Evolutionary conservation across 1,140 invertebrate species (phyloP).

Genomic region (Medauroidea extradentata): DNA sequence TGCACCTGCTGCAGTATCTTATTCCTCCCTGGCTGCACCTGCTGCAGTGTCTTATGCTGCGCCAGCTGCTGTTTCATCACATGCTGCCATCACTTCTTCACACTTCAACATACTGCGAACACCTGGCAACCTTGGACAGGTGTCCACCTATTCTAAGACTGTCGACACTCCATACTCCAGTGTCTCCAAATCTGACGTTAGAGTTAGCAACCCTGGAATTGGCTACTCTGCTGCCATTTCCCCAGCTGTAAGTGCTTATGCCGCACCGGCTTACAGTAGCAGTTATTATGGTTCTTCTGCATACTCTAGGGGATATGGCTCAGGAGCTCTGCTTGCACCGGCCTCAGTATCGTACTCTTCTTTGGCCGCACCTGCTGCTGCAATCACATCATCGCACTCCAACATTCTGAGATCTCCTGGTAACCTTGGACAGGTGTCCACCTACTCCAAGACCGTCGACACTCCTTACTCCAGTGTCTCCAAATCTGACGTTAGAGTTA

Average conservation of each 20-base stretch:
- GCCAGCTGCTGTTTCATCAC: no score
- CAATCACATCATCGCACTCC: constrained; percentile 5
- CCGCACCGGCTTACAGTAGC: constrained; percentile 29
- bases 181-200: constrained; percentile 24
- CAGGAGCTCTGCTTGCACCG: background rate
- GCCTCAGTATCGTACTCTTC: constrained; percentile 6
- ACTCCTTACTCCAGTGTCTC: constrained; percentile 23
- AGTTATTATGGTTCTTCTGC: background rate
- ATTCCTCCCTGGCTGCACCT: constrained; percentile 1
- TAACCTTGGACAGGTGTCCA: constrained; percentile 5
- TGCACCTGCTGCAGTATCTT: constrained; percentile 15
- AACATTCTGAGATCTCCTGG: constrained; percentile 12
- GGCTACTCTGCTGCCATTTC: constrained; percentile 10
- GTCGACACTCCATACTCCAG: constrained; percentile 27
- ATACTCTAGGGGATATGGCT: background rate
- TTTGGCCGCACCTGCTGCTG: constrained; percentile 48
- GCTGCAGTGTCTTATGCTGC: constrained; percentile 12
- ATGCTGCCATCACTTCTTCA: constrained; percentile 13
- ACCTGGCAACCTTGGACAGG: constrained; percentile 17
- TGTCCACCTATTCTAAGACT: constrained; percentile 21
- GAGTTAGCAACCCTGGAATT: constrained; percentile 26
- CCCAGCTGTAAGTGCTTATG: constrained; percentile 23
- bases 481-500: constrained; percentile 21
- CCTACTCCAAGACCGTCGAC: constrained; percentile 21
- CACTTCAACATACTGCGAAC: constrained; percentile 18